Evolutionary conservation across 2,797 vertebrate species (phyloP), one percentile per base, ranked within the genome.

Genomic region (Gallinago nigripennis): DNA sequence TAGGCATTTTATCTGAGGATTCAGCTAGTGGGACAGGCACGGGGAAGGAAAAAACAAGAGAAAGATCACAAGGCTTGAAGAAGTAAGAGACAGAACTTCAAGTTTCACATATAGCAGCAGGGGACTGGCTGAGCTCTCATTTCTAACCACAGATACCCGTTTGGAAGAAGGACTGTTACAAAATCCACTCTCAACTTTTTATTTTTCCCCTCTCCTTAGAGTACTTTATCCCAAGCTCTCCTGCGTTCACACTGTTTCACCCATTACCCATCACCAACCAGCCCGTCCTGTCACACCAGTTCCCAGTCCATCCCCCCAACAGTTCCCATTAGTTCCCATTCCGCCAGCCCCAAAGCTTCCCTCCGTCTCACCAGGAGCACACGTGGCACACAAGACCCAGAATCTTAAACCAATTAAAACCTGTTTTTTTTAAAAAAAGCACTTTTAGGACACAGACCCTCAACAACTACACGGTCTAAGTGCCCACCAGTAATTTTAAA

Each of bases 1-100:
- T 99, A 99, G 99, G 99, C 99, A 99, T 99, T 99, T 99, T 99
- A 99, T 99, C 99, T 98, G 99, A 99, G 98, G 99, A 99, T 97
- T 99, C 99, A 98, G 99, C 99, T 99, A 99, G 98, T 97, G 97
- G 98, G 98, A 97, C 98, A 98, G 98, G 98, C 98, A 97, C 92
- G 97, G 96, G 98, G 97, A 98, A 98, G 98, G 97, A 98, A 98
- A 98, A 98, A 98, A 98, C 98, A 98, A 98, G 96, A 98, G 97
- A 98, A 88, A 97, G 92, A 86, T 98, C 97, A 98, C 94, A 95
- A 98, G 88, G 92, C 92, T 96, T 97, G 97, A 97, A 98, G 96
- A 65, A 79, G 81, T 11, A 95, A 97, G 78, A 96, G 88, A 82
- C 27, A 94, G 90, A 95, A 85, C 78, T 93, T 39, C 69, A 90